Evolutionary conservation across 2,113 vertebrate genomes (phyloP).

Genomic region (Heterotilapia buettikoferi): DNA sequence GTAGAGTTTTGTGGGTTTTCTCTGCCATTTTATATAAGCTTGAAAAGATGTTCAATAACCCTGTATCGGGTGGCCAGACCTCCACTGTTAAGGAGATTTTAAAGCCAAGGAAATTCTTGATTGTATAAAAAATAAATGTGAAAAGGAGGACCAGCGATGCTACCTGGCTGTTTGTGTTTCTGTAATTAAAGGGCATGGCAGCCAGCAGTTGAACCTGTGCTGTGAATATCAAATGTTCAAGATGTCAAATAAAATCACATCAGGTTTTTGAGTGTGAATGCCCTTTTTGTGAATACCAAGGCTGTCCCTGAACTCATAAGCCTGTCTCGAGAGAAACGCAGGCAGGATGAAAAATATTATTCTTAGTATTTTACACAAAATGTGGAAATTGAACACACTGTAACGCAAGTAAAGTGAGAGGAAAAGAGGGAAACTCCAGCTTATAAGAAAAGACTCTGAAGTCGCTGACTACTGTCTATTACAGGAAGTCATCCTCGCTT

Average conservation of each 20-base stretch:
- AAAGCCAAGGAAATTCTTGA: neutral
- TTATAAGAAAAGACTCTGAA: neutral
- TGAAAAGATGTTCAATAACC: neutral
- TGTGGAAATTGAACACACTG: neutral
- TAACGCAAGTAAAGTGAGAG: neutral
- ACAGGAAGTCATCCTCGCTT: neutral
- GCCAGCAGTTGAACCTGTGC: neutral
- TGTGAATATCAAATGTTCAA: conserved; percentile 19
- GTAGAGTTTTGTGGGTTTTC: neutral
- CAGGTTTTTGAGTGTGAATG: neutral
- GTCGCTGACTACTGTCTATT: neutral
- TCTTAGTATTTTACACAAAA: neutral
- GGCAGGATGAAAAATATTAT: neutral
- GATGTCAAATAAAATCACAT: conserved; percentile 1
- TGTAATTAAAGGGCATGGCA: neutral
- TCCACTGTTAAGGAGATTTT: neutral
- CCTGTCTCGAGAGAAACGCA: neutral
- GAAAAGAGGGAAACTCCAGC: neutral
- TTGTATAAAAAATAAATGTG: neutral
- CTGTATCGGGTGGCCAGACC: fast-evolving
- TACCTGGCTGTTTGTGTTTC: neutral
- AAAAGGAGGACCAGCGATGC: neutral
- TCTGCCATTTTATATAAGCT: neutral
- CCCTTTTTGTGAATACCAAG: neutral
- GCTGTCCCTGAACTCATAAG: neutral